Base-by-base conservation (phyloP, 2,797 vertebrate species). In the Tapera naevia region DNA sequence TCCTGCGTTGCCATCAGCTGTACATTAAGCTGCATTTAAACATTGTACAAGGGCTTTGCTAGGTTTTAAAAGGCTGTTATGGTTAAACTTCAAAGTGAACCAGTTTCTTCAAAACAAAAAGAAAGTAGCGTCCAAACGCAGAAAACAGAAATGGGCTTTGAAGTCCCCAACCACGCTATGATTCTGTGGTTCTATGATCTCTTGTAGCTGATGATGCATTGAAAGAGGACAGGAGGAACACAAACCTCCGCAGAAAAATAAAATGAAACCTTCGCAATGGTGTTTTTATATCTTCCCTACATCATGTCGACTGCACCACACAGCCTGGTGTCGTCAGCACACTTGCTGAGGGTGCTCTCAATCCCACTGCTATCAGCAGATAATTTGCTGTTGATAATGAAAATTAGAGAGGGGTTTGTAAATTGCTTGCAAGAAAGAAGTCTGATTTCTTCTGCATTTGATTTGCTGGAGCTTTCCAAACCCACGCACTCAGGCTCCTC, bases 401-500 rank as follows among this genome's bases (percentile, higher is more conserved):
- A 72, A 91, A 82, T 56, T 56, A 72, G 67, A 85, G 30, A 71
- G 16, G 50, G n/a, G 35, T 35, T 41, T 90, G 71, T 43, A 60
- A 67, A 33, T 18, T 1, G 2, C 19, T 60, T 27, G 24, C 32
- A 54, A 35, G 15, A 61, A 45, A 69, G 64, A 76, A 61, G n/a
- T n/a, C 37, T 94, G 58, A 56, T 82, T 71, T 72, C 30, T 51
- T 64, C 75, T 80, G 67, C 35, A 4, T 35, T 37, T 70, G 28
- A n/a, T 43, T n/a, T 51, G 78, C 41, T 78, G 39, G 30, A 74
- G 27, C 17, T 80, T 65, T 61, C 43, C 61, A 65, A 70, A 35
- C 11, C 27, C 27, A 37, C 0, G 0, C 69, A 61, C 62, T 23
- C 46, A 32, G 45, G 17, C 17, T 46, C 17, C 43, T 2, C 13